Base-by-base conservation (phyloP, 1,140 invertebrate species). In the Hyposmocoma kahamanoa region DNA sequence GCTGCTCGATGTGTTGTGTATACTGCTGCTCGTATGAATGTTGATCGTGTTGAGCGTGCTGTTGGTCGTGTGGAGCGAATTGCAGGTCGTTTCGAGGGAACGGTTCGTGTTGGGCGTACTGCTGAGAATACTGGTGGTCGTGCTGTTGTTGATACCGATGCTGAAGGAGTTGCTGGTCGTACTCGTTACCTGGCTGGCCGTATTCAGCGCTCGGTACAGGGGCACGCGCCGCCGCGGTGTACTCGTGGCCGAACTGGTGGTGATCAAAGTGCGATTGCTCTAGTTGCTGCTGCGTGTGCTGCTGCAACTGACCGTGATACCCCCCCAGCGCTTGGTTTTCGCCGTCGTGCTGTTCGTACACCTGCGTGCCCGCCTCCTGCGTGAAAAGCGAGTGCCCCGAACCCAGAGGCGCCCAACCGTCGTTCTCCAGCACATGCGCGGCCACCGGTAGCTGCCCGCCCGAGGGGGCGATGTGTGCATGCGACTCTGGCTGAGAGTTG, bases 361-460 rank as follows among this genome's bases (percentile, higher is more conserved):
- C 72, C 51, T 84, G 80, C 15, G 62, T 68, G 0, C 70, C 81
- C 53, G 77, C 76, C 46, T 78, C 72, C 26, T 80, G 78, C 0
- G 67, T 72, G 18, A 81, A 74, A n/a, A 78, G 77, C 18, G 28
- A 72, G 69, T 6, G 28, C n/a, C n/a, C n/a, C n/a, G n/a, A n/a
- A n/a, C n/a, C n/a, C 1, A 84, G 72, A 11, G 80, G 80, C 2
- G 77, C 72, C 81, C 81, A 84, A 1, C 81, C 81, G 26, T 82
- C 62, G 48, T 81, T 71, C 8, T 82, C 81, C 19, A 82, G 21
- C 1, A 54, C 42, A 22, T 68, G 58, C 10, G 53, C 44, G 0
- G 47, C 53, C 3, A 69, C 42, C 22, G 58, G 56, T 13, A 58
- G 57, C 9, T 22, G 19, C 20, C 22, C 19, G 9, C 4, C 18